Evolutionary conservation across 2,113 vertebrate species (phyloP).

Genomic region (Boulengeromyrus knoepffleri): DNA sequence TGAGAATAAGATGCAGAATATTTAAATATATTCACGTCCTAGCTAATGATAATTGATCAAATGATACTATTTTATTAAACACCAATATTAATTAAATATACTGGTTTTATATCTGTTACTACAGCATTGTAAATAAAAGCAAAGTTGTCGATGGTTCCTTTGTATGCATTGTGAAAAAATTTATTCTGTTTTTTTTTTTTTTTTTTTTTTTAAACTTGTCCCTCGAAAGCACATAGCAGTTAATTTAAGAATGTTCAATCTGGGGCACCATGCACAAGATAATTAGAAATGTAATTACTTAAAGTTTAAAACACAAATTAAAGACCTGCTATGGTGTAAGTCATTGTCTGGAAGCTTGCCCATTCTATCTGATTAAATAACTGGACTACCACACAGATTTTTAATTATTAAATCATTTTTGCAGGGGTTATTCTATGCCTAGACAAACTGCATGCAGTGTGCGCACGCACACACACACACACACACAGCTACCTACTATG

Average conservation of each 20-base stretch:
- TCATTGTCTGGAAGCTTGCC: constrained; percentile 58
- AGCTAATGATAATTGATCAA: not conserved
- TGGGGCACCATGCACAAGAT: constrained; percentile 53
- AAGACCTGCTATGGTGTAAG: constrained; percentile 43
- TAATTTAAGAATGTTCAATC: not conserved
- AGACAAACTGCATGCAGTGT: not conserved
- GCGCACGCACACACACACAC: no score
- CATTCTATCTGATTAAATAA: constrained; percentile 55
- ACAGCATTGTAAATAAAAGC: not conserved
- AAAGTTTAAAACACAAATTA: constrained; percentile 62
- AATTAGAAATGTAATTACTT: constrained; percentile 54
- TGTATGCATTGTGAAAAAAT: not conserved
- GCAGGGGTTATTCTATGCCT: constrained; percentile 46
- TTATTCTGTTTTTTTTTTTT: not conserved
- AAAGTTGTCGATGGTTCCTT: not conserved
- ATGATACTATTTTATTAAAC: not conserved
- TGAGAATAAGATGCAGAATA: not conserved
- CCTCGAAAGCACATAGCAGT: not conserved
- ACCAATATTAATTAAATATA: not conserved
- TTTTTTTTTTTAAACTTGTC: not conserved
- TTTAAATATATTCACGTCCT: not conserved
- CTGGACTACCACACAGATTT: constrained; percentile 54
- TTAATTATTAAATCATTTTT: constrained; percentile 35
- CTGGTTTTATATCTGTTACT: not conserved
- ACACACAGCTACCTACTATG: not conserved